Evolutionary conservation across 1,140 invertebrate species (phyloP).

Genomic region (Drosophila bocki): DNA sequence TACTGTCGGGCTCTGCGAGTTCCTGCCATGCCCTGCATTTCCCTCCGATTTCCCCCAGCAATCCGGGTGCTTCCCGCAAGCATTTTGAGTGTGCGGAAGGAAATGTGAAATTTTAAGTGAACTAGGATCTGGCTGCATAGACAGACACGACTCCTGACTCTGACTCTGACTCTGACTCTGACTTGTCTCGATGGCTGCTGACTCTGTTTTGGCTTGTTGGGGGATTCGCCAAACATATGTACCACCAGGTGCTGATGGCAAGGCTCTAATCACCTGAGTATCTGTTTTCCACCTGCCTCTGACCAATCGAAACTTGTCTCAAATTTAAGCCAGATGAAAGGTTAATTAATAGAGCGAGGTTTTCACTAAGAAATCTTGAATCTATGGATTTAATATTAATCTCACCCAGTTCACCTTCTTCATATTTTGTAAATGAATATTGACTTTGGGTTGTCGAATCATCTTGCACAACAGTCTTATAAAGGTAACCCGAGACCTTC

Average conservation of each 20-base stretch:
- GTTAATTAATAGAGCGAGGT: background rate
- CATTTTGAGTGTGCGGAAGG: constrained; percentile 48
- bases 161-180: constrained; percentile 27
- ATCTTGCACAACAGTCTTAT: background rate
- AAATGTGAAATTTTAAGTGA: constrained; percentile 57
- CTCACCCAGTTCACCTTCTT: too few relatives aligned
- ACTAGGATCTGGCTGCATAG: constrained; percentile 39
- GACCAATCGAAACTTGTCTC: background rate
- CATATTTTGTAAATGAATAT: background rate
- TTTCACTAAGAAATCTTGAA: background rate
- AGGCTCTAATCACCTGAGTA: constrained; percentile 6
- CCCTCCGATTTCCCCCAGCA: constrained; percentile 16
- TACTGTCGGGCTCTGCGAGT: constrained; percentile 36
- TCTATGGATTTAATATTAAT: too few relatives aligned
- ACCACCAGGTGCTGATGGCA: background rate
- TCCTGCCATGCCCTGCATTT: constrained; percentile 30
- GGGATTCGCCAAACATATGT: constrained; percentile 5
- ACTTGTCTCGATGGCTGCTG: constrained; percentile 3
- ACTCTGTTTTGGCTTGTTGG: constrained; percentile 26
- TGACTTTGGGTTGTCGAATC: background rate
- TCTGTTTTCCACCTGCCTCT: background rate
- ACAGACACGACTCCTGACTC: constrained; percentile 30
- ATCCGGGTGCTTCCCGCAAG: constrained; percentile 36
- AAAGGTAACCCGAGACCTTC: too few relatives aligned
- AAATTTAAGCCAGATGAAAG: background rate